These are phyloP conservation scores for Fistularia tabacaria DNA, from an alignment of 2,797 vertebrate species.

Conservation along the genomic window DNA sequence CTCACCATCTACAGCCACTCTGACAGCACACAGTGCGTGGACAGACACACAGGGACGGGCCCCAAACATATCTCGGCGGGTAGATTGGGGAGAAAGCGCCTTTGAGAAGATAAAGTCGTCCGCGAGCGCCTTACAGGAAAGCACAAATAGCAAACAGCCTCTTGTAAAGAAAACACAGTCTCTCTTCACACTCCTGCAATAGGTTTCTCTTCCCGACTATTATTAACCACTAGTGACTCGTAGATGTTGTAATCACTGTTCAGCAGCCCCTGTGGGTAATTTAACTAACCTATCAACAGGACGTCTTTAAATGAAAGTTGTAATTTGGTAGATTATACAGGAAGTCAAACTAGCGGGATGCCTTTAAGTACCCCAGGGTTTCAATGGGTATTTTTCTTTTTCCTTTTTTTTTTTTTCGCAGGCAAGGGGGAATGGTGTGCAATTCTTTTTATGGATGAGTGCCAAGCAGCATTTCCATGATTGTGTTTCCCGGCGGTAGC, in stretches of 20 bases:
- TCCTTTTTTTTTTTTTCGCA: slow-evolving; percentile 5
- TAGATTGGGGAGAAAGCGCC: too few relatives aligned
- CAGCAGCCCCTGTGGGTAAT: slow-evolving; percentile 47
- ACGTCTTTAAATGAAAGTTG: slow-evolving; percentile 44
- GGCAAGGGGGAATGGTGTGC: slow-evolving; percentile 11
- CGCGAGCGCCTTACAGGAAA: too few relatives aligned
- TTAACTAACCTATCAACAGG: slow-evolving; percentile 56
- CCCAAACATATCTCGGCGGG: too few relatives aligned
- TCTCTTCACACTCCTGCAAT: slow-evolving; percentile 9
- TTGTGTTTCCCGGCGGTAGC: slow-evolving; percentile 9
- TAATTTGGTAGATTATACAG: slow-evolving; percentile 54
- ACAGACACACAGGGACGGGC: slow-evolving; percentile 28
- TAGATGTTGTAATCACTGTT: slow-evolving; percentile 55
- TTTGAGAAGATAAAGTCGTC: too few relatives aligned
- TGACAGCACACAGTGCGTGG: slow-evolving; percentile 35
- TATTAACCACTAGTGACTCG: slow-evolving; percentile 35
- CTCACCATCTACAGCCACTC: slow-evolving; percentile 33
- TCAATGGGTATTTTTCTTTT: slow-evolving; percentile 24
- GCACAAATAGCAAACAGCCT: too few relatives aligned
- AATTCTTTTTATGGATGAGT: slow-evolving; percentile 20
- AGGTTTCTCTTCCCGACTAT: slow-evolving; percentile 19
- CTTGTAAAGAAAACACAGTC: not conserved
- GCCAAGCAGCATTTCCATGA: slow-evolving; percentile 9
- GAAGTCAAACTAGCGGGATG: slow-evolving; percentile 35
- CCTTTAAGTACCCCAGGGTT: slow-evolving; percentile 14